Conservation (phyloP, 2,113 vertebrate species). For the Semnopithecus entellus region DNA sequence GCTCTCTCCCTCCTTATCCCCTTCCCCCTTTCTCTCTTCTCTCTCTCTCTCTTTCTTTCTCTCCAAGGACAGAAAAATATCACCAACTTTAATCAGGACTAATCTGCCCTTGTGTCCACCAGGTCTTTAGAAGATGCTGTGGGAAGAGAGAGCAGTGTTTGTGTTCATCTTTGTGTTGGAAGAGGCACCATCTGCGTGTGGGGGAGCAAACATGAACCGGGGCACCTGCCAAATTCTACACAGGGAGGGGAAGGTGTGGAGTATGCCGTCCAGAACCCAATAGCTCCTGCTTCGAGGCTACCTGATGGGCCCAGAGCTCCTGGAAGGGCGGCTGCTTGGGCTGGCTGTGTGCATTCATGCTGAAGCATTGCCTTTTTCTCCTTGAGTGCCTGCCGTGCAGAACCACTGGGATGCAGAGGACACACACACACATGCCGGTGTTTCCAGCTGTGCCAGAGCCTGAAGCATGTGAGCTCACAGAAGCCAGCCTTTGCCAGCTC, state of each 20-base stretch:
- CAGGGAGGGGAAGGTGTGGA: background rate
- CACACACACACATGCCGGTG: too few species aligned
- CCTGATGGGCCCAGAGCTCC: background rate
- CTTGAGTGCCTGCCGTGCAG: slow-evolving; percentile 18
- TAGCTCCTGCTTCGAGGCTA: background rate
- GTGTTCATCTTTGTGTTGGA: background rate
- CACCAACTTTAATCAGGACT: background rate
- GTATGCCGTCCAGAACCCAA: background rate
- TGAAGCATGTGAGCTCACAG: background rate
- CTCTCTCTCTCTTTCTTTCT: background rate
- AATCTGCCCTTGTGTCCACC: background rate
- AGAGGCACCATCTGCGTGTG: background rate
- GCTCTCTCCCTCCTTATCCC: background rate
- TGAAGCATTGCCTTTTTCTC: background rate
- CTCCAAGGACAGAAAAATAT: background rate
- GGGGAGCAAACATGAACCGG: background rate
- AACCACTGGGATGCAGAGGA: background rate
- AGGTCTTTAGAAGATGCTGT: background rate
- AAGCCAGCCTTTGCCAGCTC: background rate
- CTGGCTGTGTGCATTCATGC: background rate
- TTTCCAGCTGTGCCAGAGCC: background rate
- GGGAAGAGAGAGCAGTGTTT: background rate
- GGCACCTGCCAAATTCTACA: background rate
- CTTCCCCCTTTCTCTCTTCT: background rate
- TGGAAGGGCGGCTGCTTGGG: background rate